Evolutionary conservation across 2,888 invertebrate genomes (phyloP), one percentile per base, ranked within the genome.

Genomic region (Congeria kusceri): DNA sequence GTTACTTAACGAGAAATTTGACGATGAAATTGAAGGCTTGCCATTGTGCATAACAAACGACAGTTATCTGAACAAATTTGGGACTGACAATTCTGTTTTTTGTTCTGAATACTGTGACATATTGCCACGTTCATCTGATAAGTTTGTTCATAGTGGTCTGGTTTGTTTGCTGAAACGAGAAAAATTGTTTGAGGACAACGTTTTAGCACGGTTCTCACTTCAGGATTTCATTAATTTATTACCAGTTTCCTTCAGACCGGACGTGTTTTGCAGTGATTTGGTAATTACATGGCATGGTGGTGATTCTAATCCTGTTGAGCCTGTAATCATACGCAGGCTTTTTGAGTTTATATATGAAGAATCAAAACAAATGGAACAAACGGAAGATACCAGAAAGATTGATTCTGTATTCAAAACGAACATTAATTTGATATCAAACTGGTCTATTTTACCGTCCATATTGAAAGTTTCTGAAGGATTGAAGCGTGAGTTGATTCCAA

Each of bases 21-120:
- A 20, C 20, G 56, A 56, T 11, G 11, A 56, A 9, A 56, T 56
- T 25, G 56, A 56, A 56, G 56, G 56, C 18, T n/a, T 65, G 28
- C 65, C 65, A 27, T 27, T 65, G 28, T 65, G 65, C 49, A 25
- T 65, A 13, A 53, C 65, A 53, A 28, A 49, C 20, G 46, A 49
- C 20, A 49, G 27, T 11, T 29, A 27, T 27, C 18, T 65, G 11
- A 3, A 29, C 5, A 27, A n/a, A 9, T 65, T 49, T 49, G 47
- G 4, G n/a, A 27, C 3, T 53, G 13, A 65, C 27, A n/a, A 5
- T 13, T n/a, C 27, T n/a, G 20, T 28, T 18, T 65, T 53, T 20
- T 65, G 65, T 29, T 65, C 65, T n/a, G 7, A 5, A 23, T 47
- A 28, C 25, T 27, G 49, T 53, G 49, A 47, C 25, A 15, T 65